A percentile compares a stretch with the other conserved stretches of the same genome.
Conservation (phyloP, 2,888 invertebrate genomes). For the Sarcophaga subvicina region DNA sequence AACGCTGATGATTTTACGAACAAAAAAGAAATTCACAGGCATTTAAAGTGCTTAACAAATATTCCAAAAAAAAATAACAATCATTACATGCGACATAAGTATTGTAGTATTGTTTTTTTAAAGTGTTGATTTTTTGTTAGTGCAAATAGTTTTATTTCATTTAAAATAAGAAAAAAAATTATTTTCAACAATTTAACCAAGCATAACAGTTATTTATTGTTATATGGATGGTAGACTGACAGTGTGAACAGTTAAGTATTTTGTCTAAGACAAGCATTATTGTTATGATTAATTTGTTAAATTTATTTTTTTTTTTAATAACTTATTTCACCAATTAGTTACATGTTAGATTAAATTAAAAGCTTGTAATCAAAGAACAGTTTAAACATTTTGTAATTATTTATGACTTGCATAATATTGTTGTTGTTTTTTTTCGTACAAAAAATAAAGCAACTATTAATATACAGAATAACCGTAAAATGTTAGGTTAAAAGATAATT, state of each 20-base stretch:
- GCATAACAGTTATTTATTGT: slow-evolving; percentile 32
- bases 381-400: neutral
- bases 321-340: neutral
- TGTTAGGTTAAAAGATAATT: too few relatives aligned
- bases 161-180: slow-evolving; percentile 18
- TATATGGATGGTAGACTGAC: slow-evolving; percentile 5
- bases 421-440: too few relatives aligned
- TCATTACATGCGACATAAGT: slow-evolving; percentile 1
- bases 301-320: slow-evolving; percentile 1
- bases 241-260: slow-evolving; percentile 6
- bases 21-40: slow-evolving; percentile 47
- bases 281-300: slow-evolving; percentile 36
- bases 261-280: neutral
- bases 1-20: slow-evolving; percentile 39
- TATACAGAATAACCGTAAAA: too few relatives aligned
- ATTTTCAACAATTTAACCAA: slow-evolving; percentile 31
- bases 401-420: neutral
- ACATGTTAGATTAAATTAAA: too few relatives aligned
- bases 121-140: slow-evolving; percentile 34
- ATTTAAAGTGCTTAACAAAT: neutral
- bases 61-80: slow-evolving; percentile 10
- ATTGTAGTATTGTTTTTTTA: slow-evolving; percentile 10
- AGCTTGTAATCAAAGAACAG: neutral
- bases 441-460: too few relatives aligned
- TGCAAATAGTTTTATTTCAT: slow-evolving; percentile 24